phyloP scores from a whole-genome alignment of 2,797 vertebrate genomes.

The Sebastes hubbsi region DNA sequence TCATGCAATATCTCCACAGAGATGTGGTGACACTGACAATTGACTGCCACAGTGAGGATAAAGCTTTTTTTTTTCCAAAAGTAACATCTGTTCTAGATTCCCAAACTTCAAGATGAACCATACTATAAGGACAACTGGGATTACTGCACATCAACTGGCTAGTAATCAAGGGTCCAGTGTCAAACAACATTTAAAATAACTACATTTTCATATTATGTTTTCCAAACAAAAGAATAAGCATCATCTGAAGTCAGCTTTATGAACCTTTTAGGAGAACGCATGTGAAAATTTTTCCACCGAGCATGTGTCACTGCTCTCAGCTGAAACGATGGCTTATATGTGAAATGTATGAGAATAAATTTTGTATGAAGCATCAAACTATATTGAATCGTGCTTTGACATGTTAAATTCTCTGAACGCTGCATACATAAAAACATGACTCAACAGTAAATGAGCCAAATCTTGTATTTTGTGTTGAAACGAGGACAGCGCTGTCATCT shows the following conservation, averaged over 20 bases:
- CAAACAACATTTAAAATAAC: not conserved
- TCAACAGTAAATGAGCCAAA: not conserved
- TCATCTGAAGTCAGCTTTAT: not conserved
- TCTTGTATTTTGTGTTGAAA: slow-evolving; percentile 2
- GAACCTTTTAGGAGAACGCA: not conserved
- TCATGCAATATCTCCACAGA: not conserved
- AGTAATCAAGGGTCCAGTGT: not conserved
- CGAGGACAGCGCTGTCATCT: not conserved
- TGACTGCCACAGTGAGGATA: not conserved
- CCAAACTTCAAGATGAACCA: not conserved
- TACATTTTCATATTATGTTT: not conserved
- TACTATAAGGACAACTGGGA: not conserved
- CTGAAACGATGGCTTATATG: not conserved
- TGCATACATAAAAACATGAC: not conserved
- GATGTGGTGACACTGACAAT: not conserved
- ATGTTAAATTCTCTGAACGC: not conserved
- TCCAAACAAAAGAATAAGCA: not conserved
- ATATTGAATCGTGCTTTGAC: not conserved
- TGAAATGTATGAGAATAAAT: not conserved
- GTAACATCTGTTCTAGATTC: not conserved
- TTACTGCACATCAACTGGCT: not conserved
- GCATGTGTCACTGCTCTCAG: not conserved
- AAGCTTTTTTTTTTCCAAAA: not conserved
- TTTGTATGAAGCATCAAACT: slow-evolving; percentile 6
- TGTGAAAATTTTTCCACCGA: not conserved